phyloP scores from a whole-genome alignment of 2,888 invertebrate genomes.

The Leucophora obtusa region DNA sequence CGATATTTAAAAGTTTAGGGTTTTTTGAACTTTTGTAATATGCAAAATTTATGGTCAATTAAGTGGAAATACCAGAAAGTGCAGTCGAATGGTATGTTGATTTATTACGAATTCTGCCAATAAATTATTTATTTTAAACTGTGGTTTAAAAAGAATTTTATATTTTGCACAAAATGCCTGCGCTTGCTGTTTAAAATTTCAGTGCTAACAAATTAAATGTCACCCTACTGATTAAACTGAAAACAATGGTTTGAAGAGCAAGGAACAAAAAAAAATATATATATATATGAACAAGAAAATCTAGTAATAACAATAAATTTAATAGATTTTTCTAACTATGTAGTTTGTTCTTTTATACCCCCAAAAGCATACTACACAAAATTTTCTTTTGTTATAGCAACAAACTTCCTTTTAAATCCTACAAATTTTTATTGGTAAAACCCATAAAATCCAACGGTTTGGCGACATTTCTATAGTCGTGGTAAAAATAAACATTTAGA shows the following conservation, averaged over 20 bases:
- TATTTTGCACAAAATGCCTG: too few relatives aligned
- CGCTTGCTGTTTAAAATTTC: not conserved
- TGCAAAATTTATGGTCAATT: too few relatives aligned
- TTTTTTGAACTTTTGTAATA: too few relatives aligned
- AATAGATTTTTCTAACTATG: constrained; percentile 43
- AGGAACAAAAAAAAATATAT: not conserved
- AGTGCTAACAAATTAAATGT: not conserved
- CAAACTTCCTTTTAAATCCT: constrained; percentile 20
- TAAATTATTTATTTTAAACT: too few relatives aligned
- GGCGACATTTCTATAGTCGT: constrained; percentile 21
- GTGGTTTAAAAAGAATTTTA: too few relatives aligned
- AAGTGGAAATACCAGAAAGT: too few relatives aligned
- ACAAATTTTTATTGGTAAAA: constrained; percentile 10
- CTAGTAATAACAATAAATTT: constrained; percentile 59
- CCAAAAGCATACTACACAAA: not conserved
- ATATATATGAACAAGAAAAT: constrained; percentile 37
- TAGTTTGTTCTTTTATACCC: constrained; percentile 1
- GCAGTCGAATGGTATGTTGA: too few relatives aligned
- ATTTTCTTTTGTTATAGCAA: not conserved
- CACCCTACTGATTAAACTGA: not conserved
- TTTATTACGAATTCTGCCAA: too few relatives aligned
- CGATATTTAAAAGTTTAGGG: too few relatives aligned
- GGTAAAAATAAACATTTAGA: constrained; percentile 40
- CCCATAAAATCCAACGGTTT: constrained; percentile 9
- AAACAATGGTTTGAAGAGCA: not conserved